A percentile compares a stretch with the other conserved stretches of the same genome.
Evolutionary conservation across 2,113 vertebrate genomes (phyloP).

Genomic region (Okapia johnstoni): DNA sequence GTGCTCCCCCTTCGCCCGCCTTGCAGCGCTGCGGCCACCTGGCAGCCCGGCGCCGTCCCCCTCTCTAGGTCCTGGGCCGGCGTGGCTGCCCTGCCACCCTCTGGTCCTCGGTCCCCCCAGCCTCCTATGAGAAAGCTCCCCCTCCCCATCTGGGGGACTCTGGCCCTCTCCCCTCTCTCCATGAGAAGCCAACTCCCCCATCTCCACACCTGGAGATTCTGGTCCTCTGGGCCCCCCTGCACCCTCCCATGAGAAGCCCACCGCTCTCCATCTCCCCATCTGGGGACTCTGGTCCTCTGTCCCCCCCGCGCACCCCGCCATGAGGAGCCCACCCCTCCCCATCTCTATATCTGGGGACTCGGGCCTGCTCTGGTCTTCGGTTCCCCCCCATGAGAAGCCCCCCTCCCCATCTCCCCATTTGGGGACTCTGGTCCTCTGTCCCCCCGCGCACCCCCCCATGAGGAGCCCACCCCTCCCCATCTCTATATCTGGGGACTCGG

Average conservation of each 20-base stretch:
- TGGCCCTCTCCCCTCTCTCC: no score
- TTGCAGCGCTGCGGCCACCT: conserved; percentile 87
- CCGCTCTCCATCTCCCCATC: background rate
- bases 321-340: background rate
- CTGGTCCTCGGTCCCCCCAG: conserved; percentile 29
- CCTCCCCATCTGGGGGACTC: no score
- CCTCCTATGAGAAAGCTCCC: background rate
- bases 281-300: background rate
- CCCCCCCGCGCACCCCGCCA: background rate
- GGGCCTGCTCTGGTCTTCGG: no score
- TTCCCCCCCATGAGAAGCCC: background rate
- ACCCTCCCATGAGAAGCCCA: background rate
- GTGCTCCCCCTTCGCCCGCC: conserved; percentile 81
- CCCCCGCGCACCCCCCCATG: no score
- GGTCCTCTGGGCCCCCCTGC: no score
- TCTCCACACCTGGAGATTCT: background rate
- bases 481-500: no score
- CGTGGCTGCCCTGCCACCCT: background rate
- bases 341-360: no score
- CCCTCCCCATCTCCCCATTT: no score
- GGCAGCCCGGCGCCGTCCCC: conserved; percentile 75
- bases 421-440: no score
- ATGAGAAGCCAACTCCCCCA: background rate
- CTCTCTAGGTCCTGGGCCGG: conserved; percentile 57
- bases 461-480: no score